Conservation (phyloP, 2,888 invertebrate species). For the Sceliomorpha sp. region DNA sequence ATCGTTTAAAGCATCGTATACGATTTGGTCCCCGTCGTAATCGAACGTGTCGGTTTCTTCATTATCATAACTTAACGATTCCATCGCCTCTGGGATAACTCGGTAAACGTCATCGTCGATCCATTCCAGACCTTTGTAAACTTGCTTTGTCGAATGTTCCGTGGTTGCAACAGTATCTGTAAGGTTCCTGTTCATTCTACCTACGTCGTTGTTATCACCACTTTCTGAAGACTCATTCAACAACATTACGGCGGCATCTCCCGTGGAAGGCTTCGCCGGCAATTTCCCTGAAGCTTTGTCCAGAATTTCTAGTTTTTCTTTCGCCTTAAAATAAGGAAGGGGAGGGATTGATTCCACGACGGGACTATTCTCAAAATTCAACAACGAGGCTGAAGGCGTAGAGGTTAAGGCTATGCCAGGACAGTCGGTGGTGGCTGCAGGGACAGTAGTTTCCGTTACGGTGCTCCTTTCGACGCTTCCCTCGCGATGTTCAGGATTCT, state of each 20-base stretch:
- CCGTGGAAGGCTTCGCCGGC: no score
- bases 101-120: slow-evolving; percentile 76
- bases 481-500: slow-evolving; percentile 4
- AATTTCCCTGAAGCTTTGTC: slow-evolving; percentile 13
- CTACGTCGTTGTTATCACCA: slow-evolving; percentile 4
- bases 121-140: slow-evolving; percentile 77
- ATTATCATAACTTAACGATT: slow-evolving; percentile 63
- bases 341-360: no score
- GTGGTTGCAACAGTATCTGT: slow-evolving; percentile 1
- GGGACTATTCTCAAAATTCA: no score
- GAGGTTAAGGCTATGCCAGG: no score
- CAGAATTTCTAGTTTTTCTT: not conserved
- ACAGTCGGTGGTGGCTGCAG: no score
- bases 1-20: slow-evolving; percentile 46
- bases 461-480: no score
- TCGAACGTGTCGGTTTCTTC: slow-evolving; percentile 63
- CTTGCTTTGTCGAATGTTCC: slow-evolving; percentile 36
- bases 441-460: no score
- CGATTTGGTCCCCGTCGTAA: slow-evolving; percentile 63
- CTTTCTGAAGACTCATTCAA: slow-evolving; percentile 36
- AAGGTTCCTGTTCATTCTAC: slow-evolving; percentile 18
- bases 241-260: not conserved
- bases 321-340: slow-evolving; percentile 27
- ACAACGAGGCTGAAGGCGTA: no score
- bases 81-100: slow-evolving; percentile 71